Percentiles rank a stretch among this genome's conserved stretches.
phyloP scores from a whole-genome alignment of 2,888 invertebrate genomes.

The Nasonia oneida region DNA sequence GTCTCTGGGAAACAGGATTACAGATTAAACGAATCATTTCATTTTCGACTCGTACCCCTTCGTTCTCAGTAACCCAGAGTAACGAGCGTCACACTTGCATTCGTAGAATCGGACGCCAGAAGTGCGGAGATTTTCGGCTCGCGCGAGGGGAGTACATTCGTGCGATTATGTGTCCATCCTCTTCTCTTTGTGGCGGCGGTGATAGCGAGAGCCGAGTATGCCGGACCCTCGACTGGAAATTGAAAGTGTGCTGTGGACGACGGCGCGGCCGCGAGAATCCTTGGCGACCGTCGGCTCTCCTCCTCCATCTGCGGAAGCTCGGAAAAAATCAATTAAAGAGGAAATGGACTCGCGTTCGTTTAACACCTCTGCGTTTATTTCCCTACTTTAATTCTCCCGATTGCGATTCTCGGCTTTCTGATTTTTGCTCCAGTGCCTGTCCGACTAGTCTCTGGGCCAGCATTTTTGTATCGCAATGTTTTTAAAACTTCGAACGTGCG shows the following conservation, averaged over 20 bases:
- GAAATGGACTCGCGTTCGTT: slow-evolving; percentile 55
- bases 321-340: slow-evolving; percentile 60
- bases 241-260: slow-evolving; percentile 19
- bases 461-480: no score
- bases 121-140: neutral
- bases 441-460: no score
- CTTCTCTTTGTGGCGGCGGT: neutral
- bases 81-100: slow-evolving; percentile 28
- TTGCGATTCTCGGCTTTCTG: neutral
- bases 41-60: no score
- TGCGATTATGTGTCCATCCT: neutral
- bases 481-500: no score
- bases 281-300: neutral
- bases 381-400: slow-evolving; percentile 30
- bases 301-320: neutral
- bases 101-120: slow-evolving; percentile 55
- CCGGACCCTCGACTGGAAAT: slow-evolving; percentile 46
- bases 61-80: slow-evolving; percentile 5
- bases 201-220: neutral
- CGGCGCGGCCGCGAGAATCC: slow-evolving; percentile 13
- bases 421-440: neutral
- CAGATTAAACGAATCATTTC: no score
- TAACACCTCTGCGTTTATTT: slow-evolving; percentile 52
- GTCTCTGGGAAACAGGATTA: no score
- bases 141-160: neutral